phyloP scores from a whole-genome alignment of 64 coral and sea anemone species.

The Stylophora pistillata region DNA sequence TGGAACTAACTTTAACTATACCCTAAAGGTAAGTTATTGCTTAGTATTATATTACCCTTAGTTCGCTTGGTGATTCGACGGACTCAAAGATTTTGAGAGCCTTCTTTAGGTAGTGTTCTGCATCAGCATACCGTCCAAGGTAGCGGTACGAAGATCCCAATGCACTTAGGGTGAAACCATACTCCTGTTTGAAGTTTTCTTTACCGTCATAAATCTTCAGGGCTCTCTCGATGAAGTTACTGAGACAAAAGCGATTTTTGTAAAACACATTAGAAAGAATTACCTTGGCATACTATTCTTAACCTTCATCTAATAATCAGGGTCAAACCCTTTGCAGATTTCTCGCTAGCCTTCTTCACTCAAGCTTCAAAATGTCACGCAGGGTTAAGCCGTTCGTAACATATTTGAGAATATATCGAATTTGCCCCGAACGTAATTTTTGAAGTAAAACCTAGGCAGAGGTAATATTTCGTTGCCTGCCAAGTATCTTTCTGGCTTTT shows the following conservation, averaged over 20 bases:
- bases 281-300: not conserved
- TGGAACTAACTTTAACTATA: too few relatives aligned
- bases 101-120: not conserved
- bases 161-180: slow-evolving; percentile 4
- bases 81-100: not conserved
- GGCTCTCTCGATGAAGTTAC: not conserved
- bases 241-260: not conserved
- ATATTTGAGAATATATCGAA: too few relatives aligned
- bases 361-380: too few relatives aligned
- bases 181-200: not conserved
- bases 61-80: slow-evolving; percentile 6
- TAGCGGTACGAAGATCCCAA: slow-evolving; percentile 13
- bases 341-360: too few relatives aligned
- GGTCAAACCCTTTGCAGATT: too few relatives aligned
- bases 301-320: too few relatives aligned
- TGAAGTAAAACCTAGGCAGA: too few relatives aligned
- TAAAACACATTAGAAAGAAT: not conserved
- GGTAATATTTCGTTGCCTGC: too few relatives aligned
- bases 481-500: too few relatives aligned
- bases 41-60: not conserved
- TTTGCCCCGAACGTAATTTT: too few relatives aligned
- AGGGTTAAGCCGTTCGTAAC: too few relatives aligned
- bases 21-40: not conserved
- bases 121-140: not conserved
- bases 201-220: not conserved